Conservation (phyloP, 2,113 vertebrate genomes). For the Equus quagga region DNA sequence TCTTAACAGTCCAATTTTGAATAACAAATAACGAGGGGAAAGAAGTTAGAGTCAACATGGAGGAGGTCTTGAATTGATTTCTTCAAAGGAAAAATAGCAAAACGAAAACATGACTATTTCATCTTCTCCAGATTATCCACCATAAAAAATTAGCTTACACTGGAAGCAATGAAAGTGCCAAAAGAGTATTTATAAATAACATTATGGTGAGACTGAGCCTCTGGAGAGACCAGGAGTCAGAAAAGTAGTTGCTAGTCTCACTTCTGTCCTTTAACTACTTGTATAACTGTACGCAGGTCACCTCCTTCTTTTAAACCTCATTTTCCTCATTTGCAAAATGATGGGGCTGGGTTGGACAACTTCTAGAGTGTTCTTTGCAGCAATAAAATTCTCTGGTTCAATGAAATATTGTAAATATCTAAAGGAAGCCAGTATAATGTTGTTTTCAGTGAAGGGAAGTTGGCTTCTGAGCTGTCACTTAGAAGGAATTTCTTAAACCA, state of each 20-base stretch:
- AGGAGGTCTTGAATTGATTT: neutral
- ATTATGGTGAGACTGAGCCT: neutral
- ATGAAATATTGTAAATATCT: slow-evolving; percentile 15
- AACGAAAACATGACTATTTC: neutral
- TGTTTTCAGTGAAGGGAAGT: slow-evolving; percentile 28
- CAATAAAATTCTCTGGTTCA: neutral
- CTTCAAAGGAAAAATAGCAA: slow-evolving; percentile 7
- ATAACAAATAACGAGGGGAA: neutral
- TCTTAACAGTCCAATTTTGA: neutral
- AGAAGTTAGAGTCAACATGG: neutral
- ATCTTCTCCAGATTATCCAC: neutral
- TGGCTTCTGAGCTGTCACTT: slow-evolving; percentile 30
- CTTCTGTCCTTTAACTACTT: neutral
- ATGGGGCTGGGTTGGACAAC: neutral
- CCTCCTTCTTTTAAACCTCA: neutral
- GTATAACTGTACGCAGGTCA: neutral
- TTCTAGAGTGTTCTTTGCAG: neutral
- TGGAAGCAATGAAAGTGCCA: neutral
- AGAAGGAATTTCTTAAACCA: slow-evolving; percentile 57
- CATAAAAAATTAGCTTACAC: neutral
- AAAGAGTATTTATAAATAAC: neutral
- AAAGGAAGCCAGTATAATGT: neutral
- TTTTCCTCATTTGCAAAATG: slow-evolving; percentile 28
- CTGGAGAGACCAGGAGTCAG: neutral
- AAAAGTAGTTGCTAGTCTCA: neutral